phyloP scores from a whole-genome alignment of 2,113 vertebrate species.

The Callaeas wilsoni region DNA sequence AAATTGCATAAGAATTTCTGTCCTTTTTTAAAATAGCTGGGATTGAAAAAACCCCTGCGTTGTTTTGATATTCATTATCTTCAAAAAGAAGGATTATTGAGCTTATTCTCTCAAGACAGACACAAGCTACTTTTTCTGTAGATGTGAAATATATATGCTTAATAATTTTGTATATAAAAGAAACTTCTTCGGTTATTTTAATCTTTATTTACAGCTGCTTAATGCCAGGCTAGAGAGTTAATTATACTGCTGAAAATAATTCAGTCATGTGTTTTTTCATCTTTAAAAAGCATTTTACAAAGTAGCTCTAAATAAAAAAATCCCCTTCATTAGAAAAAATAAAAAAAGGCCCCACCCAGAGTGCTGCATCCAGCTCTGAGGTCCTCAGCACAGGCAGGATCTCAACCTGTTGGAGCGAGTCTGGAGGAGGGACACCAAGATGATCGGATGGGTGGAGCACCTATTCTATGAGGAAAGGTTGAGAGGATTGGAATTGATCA shows the following conservation, averaged over 20 bases:
- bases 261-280: accelerated
- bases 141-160: neutral
- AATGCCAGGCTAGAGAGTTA: neutral
- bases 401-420: accelerated
- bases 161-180: neutral
- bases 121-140: neutral
- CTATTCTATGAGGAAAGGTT: neutral
- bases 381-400: neutral
- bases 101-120: neutral
- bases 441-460: neutral
- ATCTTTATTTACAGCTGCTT: neutral
- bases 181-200: neutral
- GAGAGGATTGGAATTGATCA: neutral
- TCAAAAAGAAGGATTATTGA: neutral
- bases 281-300: neutral
- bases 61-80: neutral
- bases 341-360: accelerated
- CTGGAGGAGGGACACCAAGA: neutral
- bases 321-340: neutral
- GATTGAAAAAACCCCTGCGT: neutral
- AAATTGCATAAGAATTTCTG: neutral
- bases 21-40: neutral
- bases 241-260: neutral
- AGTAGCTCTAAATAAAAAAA: neutral
- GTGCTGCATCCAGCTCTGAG: neutral